These are phyloP conservation scores for Sinocyclocheilus grahami DNA, from an alignment of 2,113 vertebrate species.

Conservation along the genomic window DNA sequence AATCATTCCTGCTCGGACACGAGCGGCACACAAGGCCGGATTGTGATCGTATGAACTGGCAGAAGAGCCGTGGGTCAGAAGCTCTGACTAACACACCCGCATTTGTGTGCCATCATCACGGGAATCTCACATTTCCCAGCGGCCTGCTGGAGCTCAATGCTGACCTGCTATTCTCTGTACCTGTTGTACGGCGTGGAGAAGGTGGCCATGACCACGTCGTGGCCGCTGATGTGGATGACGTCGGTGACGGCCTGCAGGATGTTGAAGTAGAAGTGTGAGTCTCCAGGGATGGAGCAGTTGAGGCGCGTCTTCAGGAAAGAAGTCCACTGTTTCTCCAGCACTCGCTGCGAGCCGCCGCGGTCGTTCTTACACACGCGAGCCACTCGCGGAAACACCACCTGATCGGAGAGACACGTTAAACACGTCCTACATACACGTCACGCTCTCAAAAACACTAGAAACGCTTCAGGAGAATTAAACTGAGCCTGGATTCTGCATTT, in stretches of 20 bases:
- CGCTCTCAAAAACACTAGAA: too few relatives aligned
- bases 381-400: conserved; percentile 97
- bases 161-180: conserved; percentile 51
- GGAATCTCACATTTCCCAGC: too few relatives aligned
- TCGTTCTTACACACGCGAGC: conserved; percentile 97
- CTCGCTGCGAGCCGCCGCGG: conserved; percentile 93
- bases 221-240: conserved; percentile 90
- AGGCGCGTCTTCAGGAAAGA: conserved; percentile 95
- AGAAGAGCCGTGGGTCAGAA: conserved; percentile 28
- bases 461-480: too few relatives aligned
- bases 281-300: conserved; percentile 97
- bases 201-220: conserved; percentile 92
- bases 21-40: conserved; percentile 67
- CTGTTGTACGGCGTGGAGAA: conserved; percentile 99
- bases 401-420: conserved; percentile 17
- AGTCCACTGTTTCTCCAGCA: conserved; percentile 98
- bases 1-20: conserved; percentile 56
- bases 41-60: conserved; percentile 62
- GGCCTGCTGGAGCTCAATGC: too few relatives aligned
- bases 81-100: conserved; percentile 46
- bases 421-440: too few relatives aligned
- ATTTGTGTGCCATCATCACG: conserved; percentile 50
- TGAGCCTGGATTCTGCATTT: too few relatives aligned
- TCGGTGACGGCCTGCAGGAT: conserved; percentile 96
- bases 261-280: conserved; percentile 99